Evolutionary conservation across 2,888 invertebrate species (phyloP).

Genomic region (Lasioglossum morio): DNA sequence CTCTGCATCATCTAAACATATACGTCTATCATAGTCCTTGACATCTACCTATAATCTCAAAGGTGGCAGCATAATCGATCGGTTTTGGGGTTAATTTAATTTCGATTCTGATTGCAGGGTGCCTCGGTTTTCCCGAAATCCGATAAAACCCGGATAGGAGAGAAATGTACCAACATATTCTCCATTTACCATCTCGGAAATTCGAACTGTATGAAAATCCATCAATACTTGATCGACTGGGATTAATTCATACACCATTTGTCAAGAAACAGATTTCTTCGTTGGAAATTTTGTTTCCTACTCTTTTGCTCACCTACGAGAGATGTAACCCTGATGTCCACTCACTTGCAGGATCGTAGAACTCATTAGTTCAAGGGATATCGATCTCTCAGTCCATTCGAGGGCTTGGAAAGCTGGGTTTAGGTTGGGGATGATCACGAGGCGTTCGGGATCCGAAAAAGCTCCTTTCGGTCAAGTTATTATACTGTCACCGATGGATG

Average conservation of each 20-base stretch:
- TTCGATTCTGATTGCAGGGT: slow-evolving; percentile 1
- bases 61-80: background rate
- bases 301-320: background rate
- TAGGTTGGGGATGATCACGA: background rate
- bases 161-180: background rate
- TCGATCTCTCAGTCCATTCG: background rate
- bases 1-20: background rate
- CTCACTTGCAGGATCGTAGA: background rate
- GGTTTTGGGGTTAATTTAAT: background rate
- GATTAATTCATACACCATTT: background rate
- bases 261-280: background rate
- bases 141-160: background rate
- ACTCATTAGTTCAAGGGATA: background rate
- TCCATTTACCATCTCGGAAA: background rate
- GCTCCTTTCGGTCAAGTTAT: slow-evolving; percentile 15
- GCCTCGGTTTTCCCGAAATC: background rate
- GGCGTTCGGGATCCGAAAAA: background rate
- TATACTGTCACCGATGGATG: slow-evolving; percentile 28
- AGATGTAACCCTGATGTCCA: background rate
- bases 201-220: background rate
- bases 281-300: background rate
- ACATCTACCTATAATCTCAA: background rate
- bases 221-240: background rate
- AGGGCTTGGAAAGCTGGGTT: background rate
- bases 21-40: background rate